phyloP scores from a whole-genome alignment of 2,113 vertebrate genomes.

The Mesoclemmys tuberculata region DNA sequence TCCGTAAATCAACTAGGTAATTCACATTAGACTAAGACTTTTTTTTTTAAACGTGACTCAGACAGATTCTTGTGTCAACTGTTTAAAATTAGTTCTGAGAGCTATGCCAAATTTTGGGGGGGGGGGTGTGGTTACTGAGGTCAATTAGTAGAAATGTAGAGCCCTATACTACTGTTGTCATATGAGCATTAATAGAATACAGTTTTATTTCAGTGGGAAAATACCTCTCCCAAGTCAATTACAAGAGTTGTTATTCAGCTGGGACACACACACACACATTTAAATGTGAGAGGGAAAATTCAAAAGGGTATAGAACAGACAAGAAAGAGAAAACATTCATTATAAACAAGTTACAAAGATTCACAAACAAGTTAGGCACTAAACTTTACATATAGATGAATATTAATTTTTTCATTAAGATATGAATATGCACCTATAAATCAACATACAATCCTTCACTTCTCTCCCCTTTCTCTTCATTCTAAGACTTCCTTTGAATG shows the following conservation, averaged over 20 bases:
- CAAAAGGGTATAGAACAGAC: not conserved
- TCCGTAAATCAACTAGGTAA: conserved; percentile 12
- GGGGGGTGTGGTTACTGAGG: not conserved
- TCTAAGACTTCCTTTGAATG: not conserved
- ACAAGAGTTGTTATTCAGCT: not conserved
- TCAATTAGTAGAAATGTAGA: not conserved
- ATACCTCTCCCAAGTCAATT: not conserved
- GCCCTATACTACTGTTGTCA: not conserved
- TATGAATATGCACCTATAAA: not conserved
- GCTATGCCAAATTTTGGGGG: not conserved
- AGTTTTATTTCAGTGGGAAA: not conserved
- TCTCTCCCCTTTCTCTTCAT: not conserved
- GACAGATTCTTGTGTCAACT: not conserved
- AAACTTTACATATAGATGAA: not conserved
- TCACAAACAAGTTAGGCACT: not conserved
- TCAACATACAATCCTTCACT: not conserved
- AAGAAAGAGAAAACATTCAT: not conserved
- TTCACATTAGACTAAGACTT: not conserved
- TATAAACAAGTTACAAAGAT: not conserved
- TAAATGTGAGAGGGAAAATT: not conserved
- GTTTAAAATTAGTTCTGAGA: not conserved
- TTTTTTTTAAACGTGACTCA: not conserved
- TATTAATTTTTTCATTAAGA: not conserved
- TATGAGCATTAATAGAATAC: not conserved
- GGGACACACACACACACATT: not conserved